Conservation (phyloP, 2,888 invertebrate genomes). For the Papilio gigon region DNA sequence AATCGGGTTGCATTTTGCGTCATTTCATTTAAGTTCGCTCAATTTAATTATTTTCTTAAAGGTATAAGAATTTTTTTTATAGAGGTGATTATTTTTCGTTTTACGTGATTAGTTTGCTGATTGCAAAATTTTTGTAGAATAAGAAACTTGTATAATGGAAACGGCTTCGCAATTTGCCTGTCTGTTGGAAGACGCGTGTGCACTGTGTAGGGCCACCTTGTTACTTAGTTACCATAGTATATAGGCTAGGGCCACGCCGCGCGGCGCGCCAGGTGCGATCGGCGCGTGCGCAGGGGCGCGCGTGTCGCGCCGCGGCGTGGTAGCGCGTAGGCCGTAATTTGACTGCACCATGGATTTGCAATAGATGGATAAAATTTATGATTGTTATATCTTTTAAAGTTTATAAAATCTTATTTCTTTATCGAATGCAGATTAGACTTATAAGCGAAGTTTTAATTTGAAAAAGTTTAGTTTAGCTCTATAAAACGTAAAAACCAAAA, state of each 20-base stretch:
- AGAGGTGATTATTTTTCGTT: background rate
- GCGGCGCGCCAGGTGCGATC: no score
- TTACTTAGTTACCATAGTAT: background rate
- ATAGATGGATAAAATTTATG: constrained; percentile 20
- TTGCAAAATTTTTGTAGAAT: background rate
- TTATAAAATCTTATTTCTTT: constrained; percentile 34
- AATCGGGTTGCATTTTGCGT: background rate
- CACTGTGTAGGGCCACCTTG: background rate
- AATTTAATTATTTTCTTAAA: background rate
- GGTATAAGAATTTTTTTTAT: no score
- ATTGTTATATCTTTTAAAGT: constrained; percentile 35
- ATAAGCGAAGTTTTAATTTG: constrained; percentile 14
- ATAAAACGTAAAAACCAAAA: background rate
- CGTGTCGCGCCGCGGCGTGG: background rate
- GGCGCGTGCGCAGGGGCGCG: no score
- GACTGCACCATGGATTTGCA: constrained; percentile 15
- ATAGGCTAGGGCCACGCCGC: no score
- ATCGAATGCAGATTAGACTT: background rate
- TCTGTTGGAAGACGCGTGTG: constrained; percentile 11
- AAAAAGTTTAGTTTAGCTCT: constrained; percentile 10
- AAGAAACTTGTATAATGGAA: constrained; percentile 8
- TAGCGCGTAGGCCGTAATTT: background rate
- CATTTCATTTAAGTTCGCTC: constrained; percentile 19
- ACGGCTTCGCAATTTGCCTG: constrained; percentile 26
- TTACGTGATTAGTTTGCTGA: constrained; percentile 8